Evolutionary conservation across 2,113 vertebrate species (phyloP).

Genomic region (Cebidichthys violaceus): DNA sequence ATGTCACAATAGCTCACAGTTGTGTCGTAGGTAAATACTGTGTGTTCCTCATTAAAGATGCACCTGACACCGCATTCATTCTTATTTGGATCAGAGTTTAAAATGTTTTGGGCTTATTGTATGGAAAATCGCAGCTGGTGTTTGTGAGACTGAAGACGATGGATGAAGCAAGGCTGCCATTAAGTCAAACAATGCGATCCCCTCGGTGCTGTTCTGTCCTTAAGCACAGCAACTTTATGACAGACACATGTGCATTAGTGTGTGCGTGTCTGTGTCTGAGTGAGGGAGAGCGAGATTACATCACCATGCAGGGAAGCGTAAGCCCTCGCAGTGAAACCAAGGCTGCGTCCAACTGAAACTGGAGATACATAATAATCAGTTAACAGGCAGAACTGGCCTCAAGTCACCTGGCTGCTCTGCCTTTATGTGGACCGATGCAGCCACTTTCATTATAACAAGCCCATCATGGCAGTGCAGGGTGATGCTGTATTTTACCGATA

Average conservation of each 20-base stretch:
- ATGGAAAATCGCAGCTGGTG: neutral
- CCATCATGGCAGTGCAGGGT: neutral
- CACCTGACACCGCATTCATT: neutral
- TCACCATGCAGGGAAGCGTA: slow-evolving; percentile 7
- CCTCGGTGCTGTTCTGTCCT: neutral
- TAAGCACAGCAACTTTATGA: neutral
- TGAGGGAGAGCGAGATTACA: slow-evolving; percentile 3
- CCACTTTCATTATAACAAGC: neutral
- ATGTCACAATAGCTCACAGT: neutral
- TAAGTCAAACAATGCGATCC: neutral
- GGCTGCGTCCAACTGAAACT: slow-evolving; percentile 36
- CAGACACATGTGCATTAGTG: neutral
- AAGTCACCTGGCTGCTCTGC: slow-evolving; percentile 19
- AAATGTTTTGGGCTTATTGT: neutral
- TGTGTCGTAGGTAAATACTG: neutral
- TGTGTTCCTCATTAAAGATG: neutral
- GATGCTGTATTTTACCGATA: neutral
- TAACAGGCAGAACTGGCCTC: slow-evolving; percentile 25
- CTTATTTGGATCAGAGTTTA: neutral
- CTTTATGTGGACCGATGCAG: neutral
- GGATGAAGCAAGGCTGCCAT: neutral
- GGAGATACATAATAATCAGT: slow-evolving; percentile 18
- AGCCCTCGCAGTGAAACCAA: slow-evolving; percentile 14
- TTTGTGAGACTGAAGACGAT: neutral
- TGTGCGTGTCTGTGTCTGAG: neutral